These are phyloP conservation scores for Thalassarche chlororhynchos DNA, from an alignment of 2,113 vertebrate genomes.

Conservation along the genomic window DNA sequence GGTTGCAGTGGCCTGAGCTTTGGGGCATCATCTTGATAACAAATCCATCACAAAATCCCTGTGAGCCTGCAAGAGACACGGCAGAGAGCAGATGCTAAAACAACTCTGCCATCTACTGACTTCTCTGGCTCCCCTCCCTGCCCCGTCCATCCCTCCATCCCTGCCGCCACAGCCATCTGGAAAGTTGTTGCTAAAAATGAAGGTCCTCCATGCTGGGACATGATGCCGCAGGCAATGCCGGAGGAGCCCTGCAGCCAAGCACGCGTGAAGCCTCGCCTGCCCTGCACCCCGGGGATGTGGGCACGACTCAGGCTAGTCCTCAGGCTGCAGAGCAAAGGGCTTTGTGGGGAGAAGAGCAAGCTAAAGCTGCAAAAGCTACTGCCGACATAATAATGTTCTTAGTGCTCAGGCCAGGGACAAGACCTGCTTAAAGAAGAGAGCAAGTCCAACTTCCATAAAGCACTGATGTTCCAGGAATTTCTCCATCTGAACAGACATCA, in stretches of 20 bases:
- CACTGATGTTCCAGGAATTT: background rate
- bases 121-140: background rate
- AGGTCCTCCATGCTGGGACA: background rate
- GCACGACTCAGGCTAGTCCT: background rate
- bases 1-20: background rate
- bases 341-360: background rate
- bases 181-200: background rate
- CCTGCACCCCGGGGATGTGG: accelerated
- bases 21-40: background rate
- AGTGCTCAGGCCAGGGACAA: background rate
- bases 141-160: background rate
- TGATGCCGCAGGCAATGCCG: background rate
- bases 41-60: background rate
- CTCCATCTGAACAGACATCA: background rate
- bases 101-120: slow-evolving; percentile 62
- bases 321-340: background rate
- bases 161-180: background rate
- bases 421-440: background rate
- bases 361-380: background rate
- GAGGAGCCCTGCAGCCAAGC: background rate
- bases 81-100: background rate
- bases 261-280: background rate
- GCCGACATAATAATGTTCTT: accelerated
- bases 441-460: background rate
- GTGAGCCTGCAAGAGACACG: background rate